phyloP scores from a whole-genome alignment of 1,140 invertebrate species.

The Neelides sp. region DNA sequence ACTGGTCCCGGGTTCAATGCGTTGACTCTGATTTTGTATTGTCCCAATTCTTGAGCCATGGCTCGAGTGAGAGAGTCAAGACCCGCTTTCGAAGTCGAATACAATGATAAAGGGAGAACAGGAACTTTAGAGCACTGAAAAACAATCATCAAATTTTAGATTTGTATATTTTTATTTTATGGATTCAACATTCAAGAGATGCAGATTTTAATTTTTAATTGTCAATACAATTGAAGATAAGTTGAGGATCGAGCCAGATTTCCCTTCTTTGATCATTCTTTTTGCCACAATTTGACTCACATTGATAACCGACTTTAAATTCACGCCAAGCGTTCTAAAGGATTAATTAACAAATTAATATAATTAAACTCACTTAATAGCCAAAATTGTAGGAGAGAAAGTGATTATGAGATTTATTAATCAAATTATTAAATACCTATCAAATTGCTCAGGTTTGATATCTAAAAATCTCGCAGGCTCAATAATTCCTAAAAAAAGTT shows the following conservation, averaged over 20 bases:
- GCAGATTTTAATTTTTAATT: background rate
- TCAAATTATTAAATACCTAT: too few species aligned
- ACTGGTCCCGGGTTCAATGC: too few species aligned
- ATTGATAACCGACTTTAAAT: conserved; percentile 72
- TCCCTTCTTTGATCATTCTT: conserved; percentile 57
- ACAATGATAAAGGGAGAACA: conserved; percentile 37
- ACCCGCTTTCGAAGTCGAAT: conserved; percentile 50
- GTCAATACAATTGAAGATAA: conserved; percentile 52
- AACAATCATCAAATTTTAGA: background rate
- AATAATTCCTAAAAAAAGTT: too few species aligned
- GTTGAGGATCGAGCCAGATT: conserved; percentile 70
- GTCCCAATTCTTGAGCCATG: conserved; percentile 73
- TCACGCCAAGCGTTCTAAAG: conserved; percentile 59
- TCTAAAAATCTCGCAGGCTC: too few species aligned
- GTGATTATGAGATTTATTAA: too few species aligned
- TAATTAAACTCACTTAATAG: too few species aligned
- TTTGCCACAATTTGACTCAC: conserved; percentile 63
- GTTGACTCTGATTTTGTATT: conserved; percentile 41
- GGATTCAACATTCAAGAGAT: background rate
- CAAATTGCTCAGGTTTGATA: too few species aligned
- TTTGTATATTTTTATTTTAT: background rate
- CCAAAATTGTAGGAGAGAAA: too few species aligned
- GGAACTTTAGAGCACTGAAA: conserved; percentile 2
- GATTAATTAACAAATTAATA: too few species aligned
- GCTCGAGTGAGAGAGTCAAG: conserved; percentile 48